A percentile compares a stretch with the other conserved stretches of the same genome.
These are phyloP conservation scores for Coremacera marginata DNA, from an alignment of 2,888 invertebrate species.

Conservation along the genomic window DNA sequence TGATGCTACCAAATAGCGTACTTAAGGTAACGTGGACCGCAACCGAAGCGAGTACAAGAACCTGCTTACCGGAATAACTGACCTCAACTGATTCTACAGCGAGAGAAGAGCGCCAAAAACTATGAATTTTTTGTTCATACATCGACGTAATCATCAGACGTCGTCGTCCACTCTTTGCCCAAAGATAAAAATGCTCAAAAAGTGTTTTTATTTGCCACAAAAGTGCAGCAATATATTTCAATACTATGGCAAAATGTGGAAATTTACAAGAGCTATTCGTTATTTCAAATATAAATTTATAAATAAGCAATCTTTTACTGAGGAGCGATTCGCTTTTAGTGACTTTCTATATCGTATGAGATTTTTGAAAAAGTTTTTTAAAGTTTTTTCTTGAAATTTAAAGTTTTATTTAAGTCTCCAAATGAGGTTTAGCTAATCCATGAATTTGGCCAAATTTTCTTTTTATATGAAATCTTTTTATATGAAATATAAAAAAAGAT, in stretches of 20 bases:
- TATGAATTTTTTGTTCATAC: constrained; percentile 35
- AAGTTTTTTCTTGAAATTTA: no score
- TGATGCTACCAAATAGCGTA: background rate
- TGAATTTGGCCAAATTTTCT: no score
- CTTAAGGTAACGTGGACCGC: no score
- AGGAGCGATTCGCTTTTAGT: no score
- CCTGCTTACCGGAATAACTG: constrained; percentile 59
- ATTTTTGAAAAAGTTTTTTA: no score
- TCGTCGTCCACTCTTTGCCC: background rate
- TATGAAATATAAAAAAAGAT: no score
- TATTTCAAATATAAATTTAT: background rate
- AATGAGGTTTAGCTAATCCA: no score
- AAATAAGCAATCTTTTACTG: constrained; percentile 3
- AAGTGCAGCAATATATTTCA: background rate
- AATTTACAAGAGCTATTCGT: background rate
- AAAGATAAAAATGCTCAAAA: background rate
- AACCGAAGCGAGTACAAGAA: constrained; percentile 45
- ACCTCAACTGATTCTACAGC: constrained; percentile 54
- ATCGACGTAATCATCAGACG: background rate
- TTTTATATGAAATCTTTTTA: no score
- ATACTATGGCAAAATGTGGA: background rate
- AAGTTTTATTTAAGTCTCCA: no score
- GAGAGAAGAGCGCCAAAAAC: constrained; percentile 44
- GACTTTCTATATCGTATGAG: no score
- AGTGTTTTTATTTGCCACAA: background rate